These are phyloP conservation scores for Drosophila neonasuta DNA, from an alignment of 2,888 invertebrate species.

Conservation along the genomic window DNA sequence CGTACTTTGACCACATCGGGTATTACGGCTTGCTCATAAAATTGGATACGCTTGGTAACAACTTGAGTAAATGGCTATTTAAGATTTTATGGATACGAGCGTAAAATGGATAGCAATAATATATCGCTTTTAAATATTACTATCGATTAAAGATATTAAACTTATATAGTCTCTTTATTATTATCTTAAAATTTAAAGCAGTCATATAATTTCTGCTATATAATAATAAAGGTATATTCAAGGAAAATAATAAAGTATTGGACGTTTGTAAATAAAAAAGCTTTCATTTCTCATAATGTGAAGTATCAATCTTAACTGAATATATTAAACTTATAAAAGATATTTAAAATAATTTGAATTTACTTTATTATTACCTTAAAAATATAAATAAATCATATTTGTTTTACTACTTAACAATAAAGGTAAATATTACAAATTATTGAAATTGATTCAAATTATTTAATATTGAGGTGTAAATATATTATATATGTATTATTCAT, in stretches of 20 bases:
- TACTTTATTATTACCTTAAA: neutral
- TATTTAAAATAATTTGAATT: too few species aligned
- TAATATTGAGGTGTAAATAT: too few species aligned
- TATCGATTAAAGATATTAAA: neutral
- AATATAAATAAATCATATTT: neutral
- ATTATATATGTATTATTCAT: too few species aligned
- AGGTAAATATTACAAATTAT: too few species aligned
- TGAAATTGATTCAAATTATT: too few species aligned
- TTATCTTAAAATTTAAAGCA: neutral
- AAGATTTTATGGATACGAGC: conserved; percentile 6
- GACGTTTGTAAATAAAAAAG: too few species aligned
- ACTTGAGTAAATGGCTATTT: neutral
- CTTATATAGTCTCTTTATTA: neutral
- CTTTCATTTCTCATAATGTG: too few species aligned
- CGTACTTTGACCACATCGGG: conserved; percentile 10
- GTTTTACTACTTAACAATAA: neutral
- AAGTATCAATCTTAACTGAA: too few species aligned
- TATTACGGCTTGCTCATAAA: conserved; percentile 10
- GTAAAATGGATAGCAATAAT: neutral
- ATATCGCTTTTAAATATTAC: neutral
- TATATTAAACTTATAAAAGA: too few species aligned
- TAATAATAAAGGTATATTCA: neutral
- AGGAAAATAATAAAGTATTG: too few species aligned
- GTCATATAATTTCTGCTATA: neutral
- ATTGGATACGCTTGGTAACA: neutral